These are phyloP conservation scores for Drosophila leontia DNA, from an alignment of 1,140 invertebrate genomes.

Conservation along the genomic window DNA sequence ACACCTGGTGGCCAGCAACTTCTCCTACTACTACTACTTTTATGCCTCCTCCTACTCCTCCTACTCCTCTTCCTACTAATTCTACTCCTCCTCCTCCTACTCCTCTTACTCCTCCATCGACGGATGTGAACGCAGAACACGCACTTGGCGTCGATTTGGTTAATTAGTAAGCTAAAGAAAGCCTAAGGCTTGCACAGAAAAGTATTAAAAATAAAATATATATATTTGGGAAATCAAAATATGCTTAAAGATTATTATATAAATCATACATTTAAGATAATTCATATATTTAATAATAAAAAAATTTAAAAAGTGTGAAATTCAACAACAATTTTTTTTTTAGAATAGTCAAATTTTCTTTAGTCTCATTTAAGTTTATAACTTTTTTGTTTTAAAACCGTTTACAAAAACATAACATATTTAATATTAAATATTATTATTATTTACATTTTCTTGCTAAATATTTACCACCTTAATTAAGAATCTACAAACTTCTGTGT, in stretches of 20 bases:
- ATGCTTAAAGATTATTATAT: no score
- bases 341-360: no score
- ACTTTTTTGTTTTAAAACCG: no score
- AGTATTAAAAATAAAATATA: not conserved
- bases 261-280: no score
- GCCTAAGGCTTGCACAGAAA: constrained; percentile 1
- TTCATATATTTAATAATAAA: no score
- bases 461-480: not conserved
- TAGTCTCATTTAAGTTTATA: no score
- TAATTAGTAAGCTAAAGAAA: constrained; percentile 54
- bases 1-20: not conserved
- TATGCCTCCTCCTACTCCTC: not conserved
- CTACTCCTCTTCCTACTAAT: not conserved
- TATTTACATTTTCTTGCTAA: not conserved
- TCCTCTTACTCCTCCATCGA: not conserved
- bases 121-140: constrained; percentile 66
- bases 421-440: no score
- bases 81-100: not conserved
- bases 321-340: no score
- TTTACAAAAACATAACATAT: no score
- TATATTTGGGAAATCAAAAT: not conserved
- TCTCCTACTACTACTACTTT: not conserved
- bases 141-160: constrained; percentile 67
- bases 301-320: no score
- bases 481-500: constrained; percentile 9